Base-by-base conservation (phyloP, 1,140 invertebrate species). In the Antheraea mylitta region DNA sequence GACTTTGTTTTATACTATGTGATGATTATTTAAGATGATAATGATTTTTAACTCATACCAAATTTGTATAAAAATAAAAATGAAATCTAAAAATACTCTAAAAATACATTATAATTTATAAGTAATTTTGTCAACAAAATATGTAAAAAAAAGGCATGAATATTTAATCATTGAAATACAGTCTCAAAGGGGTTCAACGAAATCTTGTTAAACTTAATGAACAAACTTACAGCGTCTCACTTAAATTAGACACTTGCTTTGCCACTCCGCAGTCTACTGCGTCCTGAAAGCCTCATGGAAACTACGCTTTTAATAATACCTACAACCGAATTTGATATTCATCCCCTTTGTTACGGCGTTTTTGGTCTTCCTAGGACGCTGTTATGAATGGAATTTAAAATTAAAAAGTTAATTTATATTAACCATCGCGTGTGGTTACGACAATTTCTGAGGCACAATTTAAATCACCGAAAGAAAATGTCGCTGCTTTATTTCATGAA, bases 141-240 rank as follows among this genome's bases (percentile, higher is more conserved):
- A 30, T 30, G 22, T 30, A 30, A 30, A 30, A 30, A 42, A 42
- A 42, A 42, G 9, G 63, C n/a, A 64, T 64, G 83, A 83, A 83
- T 81, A 80, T 83, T 81, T 78, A 63, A 81, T 62, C 65, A 73
- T 68, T 66, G 74, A 72, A 69, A 61, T 67, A 68, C 66, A 16
- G 62, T 78, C 79, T 82, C 82, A 85, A 86, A 86, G 82, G 82
- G 81, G 80, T 70, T n/a, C n/a, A 76, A 79, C 78, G 74, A 79
- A 86, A 86, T 82, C 84, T 85, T 86, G 80, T 87, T 87, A 83
- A 72, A 83, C 64, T 82, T 88, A 86, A 88, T 86, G 84, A 86
- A 88, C 80, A 82, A 88, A 88, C 83, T 86, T 83, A 78, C 53
- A 66, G 73, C 67, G 76, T 76, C 77, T 75, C 83, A 82, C 74